Percentiles rank a stretch among this genome's conserved stretches.
phyloP scores from a whole-genome alignment of 2,797 vertebrate species.

The Smutsia temminckii region DNA sequence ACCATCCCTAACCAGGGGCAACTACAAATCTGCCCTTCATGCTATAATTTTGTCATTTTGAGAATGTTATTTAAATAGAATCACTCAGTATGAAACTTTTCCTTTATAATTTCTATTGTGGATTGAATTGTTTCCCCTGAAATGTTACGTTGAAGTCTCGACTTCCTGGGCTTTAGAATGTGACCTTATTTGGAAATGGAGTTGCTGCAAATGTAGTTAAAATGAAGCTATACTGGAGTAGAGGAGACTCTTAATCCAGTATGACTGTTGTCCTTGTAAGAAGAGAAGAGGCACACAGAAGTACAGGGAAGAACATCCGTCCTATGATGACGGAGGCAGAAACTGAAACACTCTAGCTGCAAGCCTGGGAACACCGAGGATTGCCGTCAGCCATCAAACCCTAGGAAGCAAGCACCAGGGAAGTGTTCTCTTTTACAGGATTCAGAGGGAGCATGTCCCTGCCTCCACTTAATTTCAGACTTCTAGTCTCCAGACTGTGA shows the following conservation, averaged over 20 bases:
- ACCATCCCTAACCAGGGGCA: background rate
- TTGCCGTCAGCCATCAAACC: background rate
- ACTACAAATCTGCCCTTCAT: background rate
- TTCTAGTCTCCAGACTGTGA: background rate
- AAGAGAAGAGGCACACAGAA: background rate
- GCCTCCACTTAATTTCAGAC: background rate
- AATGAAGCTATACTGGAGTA: background rate
- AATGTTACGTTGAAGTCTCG: background rate
- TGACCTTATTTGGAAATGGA: background rate
- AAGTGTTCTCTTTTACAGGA: background rate
- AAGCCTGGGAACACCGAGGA: background rate
- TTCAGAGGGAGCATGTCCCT: background rate
- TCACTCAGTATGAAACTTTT: background rate
- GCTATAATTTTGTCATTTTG: background rate
- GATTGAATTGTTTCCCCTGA: background rate
- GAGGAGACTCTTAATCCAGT: background rate
- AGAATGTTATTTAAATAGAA: background rate
- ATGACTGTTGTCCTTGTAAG: background rate
- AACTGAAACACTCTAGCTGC: background rate
- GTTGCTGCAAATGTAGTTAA: background rate
- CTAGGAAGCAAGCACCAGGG: background rate
- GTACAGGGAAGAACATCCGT: background rate
- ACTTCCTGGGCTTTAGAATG: background rate
- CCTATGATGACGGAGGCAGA: background rate
- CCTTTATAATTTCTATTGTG: background rate